Evolutionary conservation across 2,797 vertebrate species (phyloP).

Genomic region (Coilia nasus): DNA sequence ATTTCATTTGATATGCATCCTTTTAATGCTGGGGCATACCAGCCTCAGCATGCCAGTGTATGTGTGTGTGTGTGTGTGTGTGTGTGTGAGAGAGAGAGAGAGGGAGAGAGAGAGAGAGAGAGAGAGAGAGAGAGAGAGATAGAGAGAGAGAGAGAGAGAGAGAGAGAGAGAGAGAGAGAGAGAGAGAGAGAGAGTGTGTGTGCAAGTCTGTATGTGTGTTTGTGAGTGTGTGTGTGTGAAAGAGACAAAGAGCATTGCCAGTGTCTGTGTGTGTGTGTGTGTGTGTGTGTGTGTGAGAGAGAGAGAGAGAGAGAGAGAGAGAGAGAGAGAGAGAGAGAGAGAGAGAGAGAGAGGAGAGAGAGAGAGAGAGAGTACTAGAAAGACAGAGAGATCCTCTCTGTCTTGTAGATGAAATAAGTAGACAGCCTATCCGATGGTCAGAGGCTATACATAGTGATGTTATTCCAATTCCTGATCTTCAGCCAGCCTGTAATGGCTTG

Average conservation of each 20-base stretch:
- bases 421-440: background rate
- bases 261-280: too few species aligned
- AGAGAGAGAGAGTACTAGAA: too few species aligned
- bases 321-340: too few species aligned
- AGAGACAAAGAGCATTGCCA: too few species aligned
- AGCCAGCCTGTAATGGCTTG: background rate
- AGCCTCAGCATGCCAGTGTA: background rate
- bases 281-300: too few species aligned
- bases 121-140: conserved; percentile 9
- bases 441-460: background rate
- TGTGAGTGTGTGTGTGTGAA: too few species aligned
- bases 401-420: background rate
- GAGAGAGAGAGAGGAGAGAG: too few species aligned
- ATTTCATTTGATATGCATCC: conserved; percentile 66
- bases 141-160: background rate
- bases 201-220: background rate
- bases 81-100: background rate
- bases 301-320: too few species aligned
- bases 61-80: conserved; percentile 3
- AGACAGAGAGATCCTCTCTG: background rate
- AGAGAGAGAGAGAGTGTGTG: background rate
- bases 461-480: background rate
- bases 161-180: background rate
- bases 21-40: conserved; percentile 37
- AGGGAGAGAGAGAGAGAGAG: background rate